These are phyloP conservation scores for Fregetta grallaria DNA, from an alignment of 2,113 vertebrate species.

Conservation along the genomic window DNA sequence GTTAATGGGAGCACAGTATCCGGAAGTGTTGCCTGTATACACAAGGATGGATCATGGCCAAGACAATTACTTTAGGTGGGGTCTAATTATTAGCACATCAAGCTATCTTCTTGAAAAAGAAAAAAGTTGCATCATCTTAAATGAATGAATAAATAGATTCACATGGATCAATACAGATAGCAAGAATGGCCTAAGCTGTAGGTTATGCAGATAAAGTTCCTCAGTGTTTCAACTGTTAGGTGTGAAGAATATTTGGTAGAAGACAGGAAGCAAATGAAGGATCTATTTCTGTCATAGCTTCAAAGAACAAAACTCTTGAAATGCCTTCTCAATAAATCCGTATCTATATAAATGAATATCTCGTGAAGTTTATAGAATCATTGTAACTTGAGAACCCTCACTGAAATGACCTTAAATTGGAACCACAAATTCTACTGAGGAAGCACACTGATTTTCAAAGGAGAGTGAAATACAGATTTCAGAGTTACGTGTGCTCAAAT, in stretches of 20 bases:
- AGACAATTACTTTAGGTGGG: background rate
- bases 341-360: background rate
- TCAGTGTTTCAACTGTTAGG: background rate
- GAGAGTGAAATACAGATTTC: background rate
- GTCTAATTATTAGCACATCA: background rate
- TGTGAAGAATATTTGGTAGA: background rate
- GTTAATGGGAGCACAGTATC: background rate
- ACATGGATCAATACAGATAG: background rate
- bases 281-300: background rate
- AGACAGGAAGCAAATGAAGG: background rate
- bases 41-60: background rate
- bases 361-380: background rate
- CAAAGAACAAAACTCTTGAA: conserved; percentile 22
- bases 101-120: background rate
- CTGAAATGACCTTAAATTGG: background rate
- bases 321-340: background rate
- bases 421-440: background rate
- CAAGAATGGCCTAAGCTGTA: background rate
- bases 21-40: background rate
- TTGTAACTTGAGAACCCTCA: background rate
- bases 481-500: background rate
- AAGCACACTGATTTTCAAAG: background rate
- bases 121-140: background rate
- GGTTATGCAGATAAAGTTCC: background rate
- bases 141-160: background rate